A percentile compares a stretch with the other conserved stretches of the same genome.
Conservation (phyloP, 2,888 invertebrate species). For the Drosophila bunnanda region DNA sequence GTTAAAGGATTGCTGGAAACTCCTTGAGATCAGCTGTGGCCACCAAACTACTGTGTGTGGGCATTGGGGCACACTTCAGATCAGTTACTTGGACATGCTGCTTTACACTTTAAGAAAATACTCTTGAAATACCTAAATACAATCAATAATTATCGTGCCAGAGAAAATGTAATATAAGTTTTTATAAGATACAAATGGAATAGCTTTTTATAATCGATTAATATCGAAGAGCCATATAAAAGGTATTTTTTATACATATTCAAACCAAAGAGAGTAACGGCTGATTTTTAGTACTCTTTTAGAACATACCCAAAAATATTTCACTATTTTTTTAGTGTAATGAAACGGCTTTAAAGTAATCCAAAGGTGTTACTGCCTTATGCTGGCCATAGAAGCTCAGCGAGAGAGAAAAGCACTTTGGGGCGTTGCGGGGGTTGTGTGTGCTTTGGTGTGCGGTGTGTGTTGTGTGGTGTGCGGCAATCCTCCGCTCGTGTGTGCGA, state of each 20-base stretch:
- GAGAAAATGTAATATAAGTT: too few species aligned
- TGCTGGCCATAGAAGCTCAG: conserved; percentile 66
- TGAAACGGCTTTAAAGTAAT: conserved; percentile 31
- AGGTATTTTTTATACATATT: background rate
- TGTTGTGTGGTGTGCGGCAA: conserved; percentile 22
- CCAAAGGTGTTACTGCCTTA: conserved; percentile 61
- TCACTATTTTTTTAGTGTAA: background rate
- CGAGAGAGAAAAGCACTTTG: conserved; percentile 70
- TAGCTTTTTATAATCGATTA: too few species aligned
- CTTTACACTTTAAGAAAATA: background rate
- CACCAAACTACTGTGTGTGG: conserved; percentile 46
- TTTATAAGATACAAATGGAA: too few species aligned
- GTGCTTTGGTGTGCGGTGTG: conserved; percentile 10
- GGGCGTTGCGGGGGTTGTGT: conserved; percentile 67
- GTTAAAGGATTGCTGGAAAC: background rate
- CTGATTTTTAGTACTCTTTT: background rate
- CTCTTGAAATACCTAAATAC: background rate
- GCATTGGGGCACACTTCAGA: conserved; percentile 53
- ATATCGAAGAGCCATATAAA: too few species aligned
- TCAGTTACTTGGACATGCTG: conserved; percentile 3
- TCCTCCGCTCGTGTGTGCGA: conserved; percentile 37
- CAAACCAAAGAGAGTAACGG: background rate
- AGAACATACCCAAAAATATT: background rate
- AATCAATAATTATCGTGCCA: too few species aligned
- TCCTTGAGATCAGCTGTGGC: conserved; percentile 47